A percentile compares a stretch with the other conserved stretches of the same genome.
These are phyloP conservation scores for Drosophila jambulina DNA, from an alignment of 1,140 invertebrate species.

Conservation along the genomic window DNA sequence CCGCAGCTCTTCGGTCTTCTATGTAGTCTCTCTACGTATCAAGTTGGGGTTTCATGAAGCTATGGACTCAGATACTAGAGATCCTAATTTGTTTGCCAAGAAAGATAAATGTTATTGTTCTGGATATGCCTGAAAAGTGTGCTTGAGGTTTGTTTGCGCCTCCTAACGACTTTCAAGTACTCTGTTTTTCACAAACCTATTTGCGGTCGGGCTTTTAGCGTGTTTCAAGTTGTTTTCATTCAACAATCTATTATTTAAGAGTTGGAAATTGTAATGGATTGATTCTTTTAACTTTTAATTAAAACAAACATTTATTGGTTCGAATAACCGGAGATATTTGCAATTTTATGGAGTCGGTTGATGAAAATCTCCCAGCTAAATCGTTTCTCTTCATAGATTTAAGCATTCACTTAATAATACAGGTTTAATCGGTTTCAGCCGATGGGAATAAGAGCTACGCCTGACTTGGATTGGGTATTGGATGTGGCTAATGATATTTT, in stretches of 20 bases:
- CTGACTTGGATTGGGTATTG: neutral
- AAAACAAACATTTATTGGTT: neutral
- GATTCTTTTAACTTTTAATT: neutral
- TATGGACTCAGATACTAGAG: neutral
- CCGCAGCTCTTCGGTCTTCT: constrained; percentile 7
- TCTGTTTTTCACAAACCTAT: constrained; percentile 8
- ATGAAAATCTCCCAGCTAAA: constrained; percentile 2
- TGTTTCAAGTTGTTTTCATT: neutral
- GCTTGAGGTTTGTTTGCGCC: neutral
- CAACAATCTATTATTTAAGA: neutral
- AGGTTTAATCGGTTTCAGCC: neutral
- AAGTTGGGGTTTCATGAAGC: neutral
- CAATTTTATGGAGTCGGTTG: constrained; percentile 2
- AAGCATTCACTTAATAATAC: constrained; percentile 1
- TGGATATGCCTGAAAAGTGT: constrained; percentile 5
- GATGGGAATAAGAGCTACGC: neutral
- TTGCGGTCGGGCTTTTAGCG: neutral
- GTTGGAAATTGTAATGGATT: neutral
- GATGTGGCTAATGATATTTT: constrained; percentile 4
- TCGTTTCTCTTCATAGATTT: neutral
- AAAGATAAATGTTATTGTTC: constrained; percentile 15
- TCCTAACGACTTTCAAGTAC: constrained; percentile 4
- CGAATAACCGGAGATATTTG: neutral
- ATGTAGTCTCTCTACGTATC: neutral
- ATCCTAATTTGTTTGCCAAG: constrained; percentile 8